Evolutionary conservation across 2,113 vertebrate genomes (phyloP).

Genomic region (Aspidoscelis tigris): DNA sequence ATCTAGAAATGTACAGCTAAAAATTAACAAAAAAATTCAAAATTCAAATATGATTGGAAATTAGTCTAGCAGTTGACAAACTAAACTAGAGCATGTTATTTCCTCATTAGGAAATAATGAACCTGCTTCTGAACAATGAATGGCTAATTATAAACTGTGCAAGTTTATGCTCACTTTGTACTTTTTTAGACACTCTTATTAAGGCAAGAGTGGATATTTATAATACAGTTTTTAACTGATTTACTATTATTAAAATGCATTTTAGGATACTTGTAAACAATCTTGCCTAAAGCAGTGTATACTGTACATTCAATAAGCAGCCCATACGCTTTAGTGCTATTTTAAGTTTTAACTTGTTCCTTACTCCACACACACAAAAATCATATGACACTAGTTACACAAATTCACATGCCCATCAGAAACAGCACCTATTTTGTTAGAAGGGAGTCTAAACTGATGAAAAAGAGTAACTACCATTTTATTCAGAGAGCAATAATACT

Average conservation of each 20-base stretch:
- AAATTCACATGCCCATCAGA: not conserved
- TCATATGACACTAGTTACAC: not conserved
- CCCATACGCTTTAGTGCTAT: too few relatives aligned
- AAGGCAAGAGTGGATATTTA: too few relatives aligned
- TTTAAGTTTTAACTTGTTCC: not conserved
- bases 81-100: not conserved
- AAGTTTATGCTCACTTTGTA: not conserved
- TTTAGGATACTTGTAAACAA: too few relatives aligned
- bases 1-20: not conserved
- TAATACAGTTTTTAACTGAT: too few relatives aligned
- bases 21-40: not conserved
- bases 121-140: not conserved
- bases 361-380: not conserved
- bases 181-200: too few relatives aligned
- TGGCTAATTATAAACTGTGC: not conserved
- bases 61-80: not conserved
- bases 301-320: too few relatives aligned
- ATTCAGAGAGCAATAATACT: too few relatives aligned
- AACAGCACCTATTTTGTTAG: not conserved
- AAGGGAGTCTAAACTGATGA: too few relatives aligned
- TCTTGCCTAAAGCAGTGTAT: too few relatives aligned
- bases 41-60: not conserved
- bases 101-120: not conserved
- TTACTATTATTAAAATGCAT: too few relatives aligned
- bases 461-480: too few relatives aligned